Evolutionary conservation across 1,140 invertebrate species (phyloP).

Genomic region (Aphaenogaster rudis): DNA sequence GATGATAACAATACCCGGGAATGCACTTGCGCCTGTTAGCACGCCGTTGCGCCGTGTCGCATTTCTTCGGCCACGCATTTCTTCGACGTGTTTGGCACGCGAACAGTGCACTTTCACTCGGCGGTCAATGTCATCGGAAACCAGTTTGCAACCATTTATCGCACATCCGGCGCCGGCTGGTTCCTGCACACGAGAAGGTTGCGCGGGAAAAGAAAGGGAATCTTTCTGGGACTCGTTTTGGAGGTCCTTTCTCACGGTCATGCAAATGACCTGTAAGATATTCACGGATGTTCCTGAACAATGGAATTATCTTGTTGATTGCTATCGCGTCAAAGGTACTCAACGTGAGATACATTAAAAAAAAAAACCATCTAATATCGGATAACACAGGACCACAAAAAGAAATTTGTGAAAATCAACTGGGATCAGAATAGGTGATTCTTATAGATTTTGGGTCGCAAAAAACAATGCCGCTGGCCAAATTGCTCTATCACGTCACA

Average conservation of each 20-base stretch:
- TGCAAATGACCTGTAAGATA: background rate
- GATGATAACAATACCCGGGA: background rate
- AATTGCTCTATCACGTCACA: no score
- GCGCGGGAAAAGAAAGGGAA: background rate
- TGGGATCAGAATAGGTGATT: no score
- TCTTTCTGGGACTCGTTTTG: background rate
- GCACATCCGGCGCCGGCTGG: no score
- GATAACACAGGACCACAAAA: background rate
- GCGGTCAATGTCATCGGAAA: conserved; percentile 81
- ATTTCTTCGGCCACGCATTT: background rate
- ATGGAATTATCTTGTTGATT: background rate
- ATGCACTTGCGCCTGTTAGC: background rate
- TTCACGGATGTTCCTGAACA: background rate
- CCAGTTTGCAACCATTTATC: conserved; percentile 68
- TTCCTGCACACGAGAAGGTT: background rate
- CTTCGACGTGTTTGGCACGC: conserved; percentile 31
- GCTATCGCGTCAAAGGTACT: background rate
- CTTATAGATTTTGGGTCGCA: no score
- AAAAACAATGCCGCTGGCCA: no score
- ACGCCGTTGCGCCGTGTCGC: background rate
- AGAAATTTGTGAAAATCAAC: no score
- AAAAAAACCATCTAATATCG: background rate
- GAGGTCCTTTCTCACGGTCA: background rate
- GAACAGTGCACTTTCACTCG: conserved; percentile 77
- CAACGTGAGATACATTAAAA: background rate